Percentiles rank a stretch among this genome's conserved stretches.
These are phyloP conservation scores for Mormoops blainvillei DNA, from an alignment of 2,113 vertebrate species.

Conservation along the genomic window DNA sequence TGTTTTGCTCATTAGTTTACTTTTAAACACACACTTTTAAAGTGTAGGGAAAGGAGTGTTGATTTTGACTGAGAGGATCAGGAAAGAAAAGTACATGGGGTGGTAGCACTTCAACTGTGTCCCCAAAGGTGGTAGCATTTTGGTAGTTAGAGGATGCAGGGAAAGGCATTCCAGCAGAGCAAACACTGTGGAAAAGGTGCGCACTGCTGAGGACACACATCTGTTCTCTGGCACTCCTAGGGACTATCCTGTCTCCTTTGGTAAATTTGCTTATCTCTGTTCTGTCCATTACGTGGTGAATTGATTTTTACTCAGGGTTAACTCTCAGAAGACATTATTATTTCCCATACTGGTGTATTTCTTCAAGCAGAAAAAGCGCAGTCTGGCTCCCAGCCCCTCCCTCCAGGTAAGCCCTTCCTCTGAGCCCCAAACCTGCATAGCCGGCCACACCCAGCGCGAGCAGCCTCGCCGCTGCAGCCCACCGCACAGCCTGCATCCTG, in stretches of 20 bases:
- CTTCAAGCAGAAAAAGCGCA: background rate
- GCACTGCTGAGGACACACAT: background rate
- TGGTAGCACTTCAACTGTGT: background rate
- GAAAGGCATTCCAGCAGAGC: background rate
- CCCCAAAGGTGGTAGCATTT: background rate
- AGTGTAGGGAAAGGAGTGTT: background rate
- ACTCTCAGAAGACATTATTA: background rate
- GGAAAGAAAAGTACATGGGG: background rate
- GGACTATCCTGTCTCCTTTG: background rate
- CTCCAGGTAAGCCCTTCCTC: background rate
- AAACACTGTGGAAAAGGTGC: background rate
- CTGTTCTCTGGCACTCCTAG: background rate
- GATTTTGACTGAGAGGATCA: background rate
- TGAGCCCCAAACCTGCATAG: background rate
- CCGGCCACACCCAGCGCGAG: no score
- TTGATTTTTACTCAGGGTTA: background rate
- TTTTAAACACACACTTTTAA: background rate
- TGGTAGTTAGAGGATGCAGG: background rate
- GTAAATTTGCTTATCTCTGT: background rate
- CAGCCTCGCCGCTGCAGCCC: background rate
- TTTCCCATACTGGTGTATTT: background rate
- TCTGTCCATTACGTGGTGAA: background rate
- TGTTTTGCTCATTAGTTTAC: background rate
- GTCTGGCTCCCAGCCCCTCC: background rate
- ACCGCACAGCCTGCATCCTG: background rate